phyloP scores from a whole-genome alignment of 2,797 vertebrate genomes.

The Micropoecilia bifurca region DNA sequence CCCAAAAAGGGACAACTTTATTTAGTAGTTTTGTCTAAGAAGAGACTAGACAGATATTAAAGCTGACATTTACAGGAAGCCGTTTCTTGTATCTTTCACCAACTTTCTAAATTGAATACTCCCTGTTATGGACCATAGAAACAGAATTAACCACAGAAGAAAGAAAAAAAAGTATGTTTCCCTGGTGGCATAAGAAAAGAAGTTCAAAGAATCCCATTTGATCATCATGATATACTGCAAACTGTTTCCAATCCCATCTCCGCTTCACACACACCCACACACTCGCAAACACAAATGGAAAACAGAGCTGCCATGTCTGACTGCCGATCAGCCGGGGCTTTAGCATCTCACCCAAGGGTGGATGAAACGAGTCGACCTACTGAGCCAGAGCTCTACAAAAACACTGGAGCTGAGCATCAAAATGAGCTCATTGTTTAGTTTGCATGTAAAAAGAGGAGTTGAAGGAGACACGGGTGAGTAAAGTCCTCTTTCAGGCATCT shows the following conservation, averaged over 20 bases:
- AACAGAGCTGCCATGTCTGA: neutral
- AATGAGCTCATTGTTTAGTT: constrained; percentile 6
- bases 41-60: neutral
- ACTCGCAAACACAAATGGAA: neutral
- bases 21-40: neutral
- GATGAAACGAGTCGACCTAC: neutral
- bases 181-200: constrained; percentile 17
- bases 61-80: constrained; percentile 3
- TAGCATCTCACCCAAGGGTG: neutral
- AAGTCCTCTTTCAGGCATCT: neutral
- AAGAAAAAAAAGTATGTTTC: constrained; percentile 15
- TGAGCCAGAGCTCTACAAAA: neutral
- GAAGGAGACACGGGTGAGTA: neutral
- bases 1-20: neutral
- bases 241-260: constrained; percentile 1
- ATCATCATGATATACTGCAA: constrained; percentile 6
- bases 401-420: constrained; percentile 25
- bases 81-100: neutral
- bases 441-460: neutral
- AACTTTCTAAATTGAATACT: neutral
- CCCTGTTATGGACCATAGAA: neutral
- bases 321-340: neutral
- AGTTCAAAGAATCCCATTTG: constrained; percentile 40
- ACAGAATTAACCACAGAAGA: neutral
- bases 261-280: neutral